These are phyloP conservation scores for Hydrochoerus hydrochaeris DNA, from an alignment of 2,113 vertebrate genomes.

Conservation along the genomic window DNA sequence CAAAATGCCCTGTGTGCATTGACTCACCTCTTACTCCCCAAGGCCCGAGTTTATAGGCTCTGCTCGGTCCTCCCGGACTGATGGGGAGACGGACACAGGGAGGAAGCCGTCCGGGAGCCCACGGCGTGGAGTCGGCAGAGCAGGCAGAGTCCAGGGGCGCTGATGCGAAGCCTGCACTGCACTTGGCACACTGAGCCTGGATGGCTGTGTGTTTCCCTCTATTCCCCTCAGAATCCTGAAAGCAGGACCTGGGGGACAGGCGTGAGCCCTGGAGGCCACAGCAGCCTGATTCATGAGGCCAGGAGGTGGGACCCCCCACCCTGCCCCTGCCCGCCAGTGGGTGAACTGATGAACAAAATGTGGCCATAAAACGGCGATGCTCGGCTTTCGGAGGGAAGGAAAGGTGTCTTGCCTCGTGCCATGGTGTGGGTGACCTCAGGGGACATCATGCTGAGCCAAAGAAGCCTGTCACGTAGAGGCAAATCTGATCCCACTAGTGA, in stretches of 20 bases:
- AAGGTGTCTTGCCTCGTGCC: not conserved
- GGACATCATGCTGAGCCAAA: not conserved
- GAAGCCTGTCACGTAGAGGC: not conserved
- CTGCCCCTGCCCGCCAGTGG: fast-evolving
- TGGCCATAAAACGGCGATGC: too few relatives aligned
- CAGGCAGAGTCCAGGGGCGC: too few relatives aligned
- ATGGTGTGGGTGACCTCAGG: not conserved
- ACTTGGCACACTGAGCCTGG: not conserved
- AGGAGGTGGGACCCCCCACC: not conserved
- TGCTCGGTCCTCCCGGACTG: not conserved
- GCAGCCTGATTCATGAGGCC: not conserved
- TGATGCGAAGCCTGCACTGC: not conserved
- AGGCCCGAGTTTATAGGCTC: not conserved
- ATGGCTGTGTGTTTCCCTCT: not conserved
- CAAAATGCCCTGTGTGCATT: not conserved
- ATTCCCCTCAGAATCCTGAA: not conserved
- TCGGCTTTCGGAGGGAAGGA: not conserved
- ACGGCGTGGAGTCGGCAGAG: not conserved
- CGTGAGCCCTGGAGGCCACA: not conserved
- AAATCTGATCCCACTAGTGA: not conserved
- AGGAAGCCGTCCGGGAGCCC: not conserved
- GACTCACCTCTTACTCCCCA: not conserved
- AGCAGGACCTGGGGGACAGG: not conserved
- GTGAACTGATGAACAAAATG: not conserved
- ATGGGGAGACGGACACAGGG: not conserved